A percentile compares a stretch with the other conserved stretches of the same genome.
These are phyloP conservation scores for Leucania comma DNA, from an alignment of 2,888 invertebrate genomes.

Conservation along the genomic window DNA sequence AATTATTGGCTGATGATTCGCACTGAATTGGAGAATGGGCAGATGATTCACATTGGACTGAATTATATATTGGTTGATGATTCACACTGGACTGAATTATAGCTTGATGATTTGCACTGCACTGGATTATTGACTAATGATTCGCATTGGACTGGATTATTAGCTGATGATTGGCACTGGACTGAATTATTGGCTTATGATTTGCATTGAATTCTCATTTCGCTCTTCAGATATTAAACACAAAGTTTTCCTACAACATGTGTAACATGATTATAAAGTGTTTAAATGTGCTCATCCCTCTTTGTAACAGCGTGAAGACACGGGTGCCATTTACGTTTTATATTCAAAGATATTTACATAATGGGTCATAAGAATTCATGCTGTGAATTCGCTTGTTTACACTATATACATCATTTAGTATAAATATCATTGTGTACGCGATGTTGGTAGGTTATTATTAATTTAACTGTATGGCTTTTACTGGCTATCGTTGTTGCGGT, in stretches of 20 bases:
- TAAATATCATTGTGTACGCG: conserved; percentile 11
- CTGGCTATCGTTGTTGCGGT: no score
- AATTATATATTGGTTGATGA: no score
- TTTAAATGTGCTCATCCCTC: conserved; percentile 17
- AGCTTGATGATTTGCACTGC: no score
- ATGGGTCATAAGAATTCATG: conserved; percentile 42
- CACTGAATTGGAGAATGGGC: no score
- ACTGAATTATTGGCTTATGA: no score
- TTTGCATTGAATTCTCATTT: not conserved
- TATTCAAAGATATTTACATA: conserved; percentile 47
- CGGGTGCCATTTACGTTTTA: conserved; percentile 40
- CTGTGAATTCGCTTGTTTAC: conserved; percentile 21
- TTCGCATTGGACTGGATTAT: no score
- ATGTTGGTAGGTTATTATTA: not conserved
- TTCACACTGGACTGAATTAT: no score
- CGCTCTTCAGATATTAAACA: not conserved
- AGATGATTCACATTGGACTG: no score
- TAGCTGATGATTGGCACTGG: no score
- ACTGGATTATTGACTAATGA: no score
- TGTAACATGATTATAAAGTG: conserved; percentile 18
- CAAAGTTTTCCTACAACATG: conserved; percentile 12
- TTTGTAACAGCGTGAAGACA: conserved; percentile 20
- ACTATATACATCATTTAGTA: conserved; percentile 15
- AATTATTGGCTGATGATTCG: no score
- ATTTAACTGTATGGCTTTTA: no score